Conservation (phyloP, 1,140 invertebrate species). For the Phthorimaea operculella region DNA sequence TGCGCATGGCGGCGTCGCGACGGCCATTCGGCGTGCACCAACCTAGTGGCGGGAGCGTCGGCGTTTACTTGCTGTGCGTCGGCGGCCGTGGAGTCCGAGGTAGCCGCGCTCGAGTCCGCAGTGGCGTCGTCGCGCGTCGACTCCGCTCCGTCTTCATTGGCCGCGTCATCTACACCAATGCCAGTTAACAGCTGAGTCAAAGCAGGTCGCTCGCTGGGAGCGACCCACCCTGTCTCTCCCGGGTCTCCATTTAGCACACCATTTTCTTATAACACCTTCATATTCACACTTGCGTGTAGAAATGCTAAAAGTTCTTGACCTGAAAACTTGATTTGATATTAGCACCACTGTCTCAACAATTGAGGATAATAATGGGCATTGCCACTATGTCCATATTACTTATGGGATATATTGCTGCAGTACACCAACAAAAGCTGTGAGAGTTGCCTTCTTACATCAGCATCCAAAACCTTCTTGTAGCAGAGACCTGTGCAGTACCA, state of each 20-base stretch:
- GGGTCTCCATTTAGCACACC: slow-evolving; percentile 4
- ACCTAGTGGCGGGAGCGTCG: slow-evolving; percentile 58
- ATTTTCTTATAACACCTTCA: slow-evolving; percentile 21
- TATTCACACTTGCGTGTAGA: slow-evolving; percentile 26
- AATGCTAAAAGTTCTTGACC: slow-evolving; percentile 41
- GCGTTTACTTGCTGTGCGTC: slow-evolving; percentile 48
- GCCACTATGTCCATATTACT: slow-evolving; percentile 30
- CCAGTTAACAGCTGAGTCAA: slow-evolving; percentile 44
- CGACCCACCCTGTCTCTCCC: slow-evolving; percentile 44
- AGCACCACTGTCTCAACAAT: slow-evolving; percentile 50
- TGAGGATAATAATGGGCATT: slow-evolving; percentile 29
- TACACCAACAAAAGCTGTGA: slow-evolving; percentile 19
- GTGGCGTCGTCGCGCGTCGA: slow-evolving; percentile 29
- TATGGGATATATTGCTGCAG: slow-evolving; percentile 31
- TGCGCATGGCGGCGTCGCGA: slow-evolving; percentile 48
- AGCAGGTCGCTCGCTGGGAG: slow-evolving; percentile 48
- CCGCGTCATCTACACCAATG: slow-evolving; percentile 57
- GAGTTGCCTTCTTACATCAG: neutral
- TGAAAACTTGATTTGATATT: slow-evolving; percentile 67
- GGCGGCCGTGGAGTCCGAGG: slow-evolving; percentile 26
- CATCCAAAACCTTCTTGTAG: neutral
- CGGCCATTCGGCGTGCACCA: slow-evolving; percentile 53
- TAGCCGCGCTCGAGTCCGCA: slow-evolving; percentile 27
- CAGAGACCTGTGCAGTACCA: neutral
- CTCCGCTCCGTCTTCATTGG: slow-evolving; percentile 31